These are phyloP conservation scores for Xerus rutilus DNA, from an alignment of 2,797 vertebrate genomes.

Conservation along the genomic window DNA sequence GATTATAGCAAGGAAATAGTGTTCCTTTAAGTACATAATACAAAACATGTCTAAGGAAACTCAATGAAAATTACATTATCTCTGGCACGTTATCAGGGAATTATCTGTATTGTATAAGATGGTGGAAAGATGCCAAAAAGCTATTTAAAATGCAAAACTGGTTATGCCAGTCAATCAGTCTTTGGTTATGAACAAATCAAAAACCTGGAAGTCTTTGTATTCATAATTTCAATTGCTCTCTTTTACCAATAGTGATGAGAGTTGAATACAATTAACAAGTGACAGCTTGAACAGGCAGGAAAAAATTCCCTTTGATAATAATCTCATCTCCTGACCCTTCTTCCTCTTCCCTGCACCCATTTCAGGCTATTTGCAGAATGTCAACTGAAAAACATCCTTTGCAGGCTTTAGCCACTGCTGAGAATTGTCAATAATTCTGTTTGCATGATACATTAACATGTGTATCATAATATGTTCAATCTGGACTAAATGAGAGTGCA, in stretches of 20 bases:
- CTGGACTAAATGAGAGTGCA: conserved; percentile 73
- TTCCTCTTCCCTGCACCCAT: neutral
- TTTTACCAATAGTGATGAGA: neutral
- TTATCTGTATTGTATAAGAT: conserved; percentile 85
- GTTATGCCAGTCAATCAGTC: conserved; percentile 49
- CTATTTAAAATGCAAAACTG: conserved; percentile 75
- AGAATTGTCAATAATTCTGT: conserved; percentile 59
- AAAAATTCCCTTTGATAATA: conserved; percentile 44
- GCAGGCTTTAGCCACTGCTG: conserved; percentile 13
- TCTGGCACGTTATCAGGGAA: conserved; percentile 85
- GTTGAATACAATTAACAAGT: conserved; percentile 37
- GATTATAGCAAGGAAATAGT: conserved; percentile 85
- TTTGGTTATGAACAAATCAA: conserved; percentile 80
- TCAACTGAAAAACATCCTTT: neutral
- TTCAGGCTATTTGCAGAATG: conserved; percentile 64
- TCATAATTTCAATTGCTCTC: conserved; percentile 58
- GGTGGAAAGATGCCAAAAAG: conserved; percentile 82
- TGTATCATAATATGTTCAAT: conserved; percentile 74
- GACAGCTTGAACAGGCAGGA: conserved; percentile 1
- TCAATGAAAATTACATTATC: conserved; percentile 86
- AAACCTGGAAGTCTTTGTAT: conserved; percentile 63
- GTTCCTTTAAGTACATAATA: conserved; percentile 89
- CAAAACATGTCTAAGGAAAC: conserved; percentile 87
- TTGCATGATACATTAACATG: conserved; percentile 71
- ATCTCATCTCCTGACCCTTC: conserved; percentile 56